These are phyloP conservation scores for Bombus affinis DNA, from an alignment of 1,140 invertebrate genomes.

Conservation along the genomic window DNA sequence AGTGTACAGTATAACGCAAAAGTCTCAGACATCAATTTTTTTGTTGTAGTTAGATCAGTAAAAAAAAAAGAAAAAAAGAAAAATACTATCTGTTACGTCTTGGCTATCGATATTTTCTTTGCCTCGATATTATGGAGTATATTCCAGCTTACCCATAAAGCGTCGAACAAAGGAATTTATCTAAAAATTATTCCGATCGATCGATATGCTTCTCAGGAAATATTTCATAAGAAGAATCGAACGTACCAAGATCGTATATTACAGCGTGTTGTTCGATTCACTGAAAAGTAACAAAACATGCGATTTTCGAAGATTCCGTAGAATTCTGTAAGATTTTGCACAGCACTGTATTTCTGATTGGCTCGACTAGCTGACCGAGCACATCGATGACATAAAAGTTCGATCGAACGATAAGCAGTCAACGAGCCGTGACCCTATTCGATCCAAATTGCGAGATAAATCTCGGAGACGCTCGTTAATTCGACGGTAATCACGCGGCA, in stretches of 20 bases:
- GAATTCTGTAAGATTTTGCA: background rate
- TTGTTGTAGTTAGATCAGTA: background rate
- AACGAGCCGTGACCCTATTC: constrained; percentile 29
- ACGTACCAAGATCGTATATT: no score
- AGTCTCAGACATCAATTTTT: background rate
- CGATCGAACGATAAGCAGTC: constrained; percentile 51
- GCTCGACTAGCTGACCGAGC: constrained; percentile 51
- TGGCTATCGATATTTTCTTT: background rate
- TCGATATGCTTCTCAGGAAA: background rate
- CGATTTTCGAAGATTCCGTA: background rate
- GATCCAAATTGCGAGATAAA: constrained; percentile 43
- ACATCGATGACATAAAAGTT: constrained; percentile 60
- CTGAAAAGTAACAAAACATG: background rate
- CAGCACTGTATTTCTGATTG: constrained; percentile 38
- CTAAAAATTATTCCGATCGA: background rate
- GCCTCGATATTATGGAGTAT: no score
- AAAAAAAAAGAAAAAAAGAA: background rate
- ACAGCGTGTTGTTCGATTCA: background rate
- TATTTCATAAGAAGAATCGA: background rate
- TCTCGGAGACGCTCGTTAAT: constrained; percentile 29
- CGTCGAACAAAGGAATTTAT: background rate
- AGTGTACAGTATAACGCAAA: background rate
- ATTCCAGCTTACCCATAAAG: background rate
- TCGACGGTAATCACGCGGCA: constrained; percentile 35
- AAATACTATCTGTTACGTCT: background rate